A percentile compares a stretch with the other conserved stretches of the same genome.
phyloP scores from a whole-genome alignment of 2,113 vertebrate species.

The Jacana jacana region DNA sequence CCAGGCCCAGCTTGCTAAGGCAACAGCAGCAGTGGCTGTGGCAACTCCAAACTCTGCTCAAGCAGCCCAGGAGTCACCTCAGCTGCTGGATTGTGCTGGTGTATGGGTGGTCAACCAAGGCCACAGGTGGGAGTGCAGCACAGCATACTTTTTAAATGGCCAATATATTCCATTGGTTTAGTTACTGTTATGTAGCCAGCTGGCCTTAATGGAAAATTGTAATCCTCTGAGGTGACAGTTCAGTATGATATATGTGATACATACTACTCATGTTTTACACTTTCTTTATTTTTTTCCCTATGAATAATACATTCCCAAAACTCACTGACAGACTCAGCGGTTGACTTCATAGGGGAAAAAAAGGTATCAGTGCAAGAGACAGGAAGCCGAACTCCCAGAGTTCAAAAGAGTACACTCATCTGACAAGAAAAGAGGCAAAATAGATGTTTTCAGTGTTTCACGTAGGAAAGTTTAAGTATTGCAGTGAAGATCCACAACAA shows the following conservation, averaged over 20 bases:
- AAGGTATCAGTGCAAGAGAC: not conserved
- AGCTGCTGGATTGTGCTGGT: accelerated
- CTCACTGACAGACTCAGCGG: not conserved
- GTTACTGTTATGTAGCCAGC: not conserved
- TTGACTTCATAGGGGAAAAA: not conserved
- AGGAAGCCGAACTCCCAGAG: not conserved
- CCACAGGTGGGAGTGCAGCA: not conserved
- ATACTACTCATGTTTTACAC: not conserved
- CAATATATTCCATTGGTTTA: not conserved
- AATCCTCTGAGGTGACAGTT: not conserved
- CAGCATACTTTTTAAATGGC: not conserved
- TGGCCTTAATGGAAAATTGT: not conserved
- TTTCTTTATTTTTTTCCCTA: not conserved
- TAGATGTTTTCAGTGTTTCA: not conserved
- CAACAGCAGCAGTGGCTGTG: not conserved
- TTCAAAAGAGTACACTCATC: not conserved
- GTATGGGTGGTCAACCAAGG: accelerated
- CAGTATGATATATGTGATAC: not conserved
- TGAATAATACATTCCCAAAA: not conserved
- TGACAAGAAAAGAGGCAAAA: not conserved
- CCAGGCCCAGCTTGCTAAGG: not conserved
- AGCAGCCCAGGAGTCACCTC: not conserved
- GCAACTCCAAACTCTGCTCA: not conserved
- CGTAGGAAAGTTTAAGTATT: not conserved
- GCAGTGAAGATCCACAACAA: not conserved